These are phyloP conservation scores for Heliconius erato DNA, from an alignment of 2,888 invertebrate genomes.

Conservation along the genomic window DNA sequence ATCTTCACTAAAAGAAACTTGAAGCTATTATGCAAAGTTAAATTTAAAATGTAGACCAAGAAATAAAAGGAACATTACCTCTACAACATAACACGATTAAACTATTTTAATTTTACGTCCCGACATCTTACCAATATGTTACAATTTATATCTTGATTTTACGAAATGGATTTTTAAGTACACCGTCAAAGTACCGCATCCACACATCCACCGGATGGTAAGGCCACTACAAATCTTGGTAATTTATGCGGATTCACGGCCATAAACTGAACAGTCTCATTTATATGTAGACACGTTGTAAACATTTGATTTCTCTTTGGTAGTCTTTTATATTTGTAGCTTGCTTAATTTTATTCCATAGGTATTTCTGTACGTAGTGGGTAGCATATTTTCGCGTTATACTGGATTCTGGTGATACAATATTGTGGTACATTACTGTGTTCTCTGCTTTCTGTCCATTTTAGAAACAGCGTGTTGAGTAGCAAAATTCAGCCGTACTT, in stretches of 20 bases:
- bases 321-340: neutral
- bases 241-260: too few species aligned
- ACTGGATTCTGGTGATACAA: too few species aligned
- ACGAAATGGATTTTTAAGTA: constrained; percentile 4
- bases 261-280: too few species aligned
- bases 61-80: neutral
- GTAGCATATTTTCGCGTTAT: too few species aligned
- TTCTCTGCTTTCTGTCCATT: neutral
- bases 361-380: neutral
- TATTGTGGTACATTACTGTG: neutral
- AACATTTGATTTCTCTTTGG: too few species aligned
- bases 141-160: constrained; percentile 6
- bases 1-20: too few species aligned
- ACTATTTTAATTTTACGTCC: constrained; percentile 1
- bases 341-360: neutral
- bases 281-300: too few species aligned
- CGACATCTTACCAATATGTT: neutral
- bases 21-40: too few species aligned
- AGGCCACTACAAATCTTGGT: constrained; percentile 7
- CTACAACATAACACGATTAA: neutral
- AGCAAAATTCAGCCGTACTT: too few species aligned
- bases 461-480: neutral
- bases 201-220: neutral
- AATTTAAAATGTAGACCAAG: neutral
- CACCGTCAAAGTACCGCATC: neutral